phyloP scores from a whole-genome alignment of 2,797 vertebrate species.

The Tiaroga cobitis region DNA sequence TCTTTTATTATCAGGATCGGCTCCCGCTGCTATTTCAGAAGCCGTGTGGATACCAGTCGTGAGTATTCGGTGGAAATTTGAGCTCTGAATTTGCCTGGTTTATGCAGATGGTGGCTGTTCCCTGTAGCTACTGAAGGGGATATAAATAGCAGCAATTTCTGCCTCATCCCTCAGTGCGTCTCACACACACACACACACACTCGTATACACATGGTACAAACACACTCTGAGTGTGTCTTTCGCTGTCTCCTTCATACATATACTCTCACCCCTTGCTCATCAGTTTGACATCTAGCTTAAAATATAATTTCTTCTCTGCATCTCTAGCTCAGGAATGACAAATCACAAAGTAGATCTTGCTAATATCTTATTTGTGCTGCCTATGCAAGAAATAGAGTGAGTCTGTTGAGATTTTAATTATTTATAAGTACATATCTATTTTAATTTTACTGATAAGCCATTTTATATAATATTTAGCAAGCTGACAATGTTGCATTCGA shows the following conservation, averaged over 20 bases:
- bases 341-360: not conserved
- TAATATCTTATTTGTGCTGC: not conserved
- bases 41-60: not conserved
- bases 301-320: not conserved
- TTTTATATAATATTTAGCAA: not conserved
- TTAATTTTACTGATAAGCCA: not conserved
- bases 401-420: no score
- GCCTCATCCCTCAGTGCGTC: constrained; percentile 49
- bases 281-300: constrained; percentile 18
- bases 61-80: constrained; percentile 27
- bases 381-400: not conserved
- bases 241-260: constrained; percentile 1
- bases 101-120: constrained; percentile 65
- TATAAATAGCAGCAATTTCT: constrained; percentile 63
- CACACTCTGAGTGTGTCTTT: not conserved
- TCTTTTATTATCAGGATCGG: not conserved
- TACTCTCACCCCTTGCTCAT: not conserved
- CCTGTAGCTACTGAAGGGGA: constrained; percentile 57
- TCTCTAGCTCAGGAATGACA: not conserved
- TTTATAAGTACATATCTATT: not conserved
- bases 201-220: constrained; percentile 7
- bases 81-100: constrained; percentile 25
- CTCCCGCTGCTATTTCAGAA: not conserved
- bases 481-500: not conserved
- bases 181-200: constrained; percentile 21